Conservation (phyloP, 2,888 invertebrate genomes). For the Imbricaverruca yamaguchii region DNA sequence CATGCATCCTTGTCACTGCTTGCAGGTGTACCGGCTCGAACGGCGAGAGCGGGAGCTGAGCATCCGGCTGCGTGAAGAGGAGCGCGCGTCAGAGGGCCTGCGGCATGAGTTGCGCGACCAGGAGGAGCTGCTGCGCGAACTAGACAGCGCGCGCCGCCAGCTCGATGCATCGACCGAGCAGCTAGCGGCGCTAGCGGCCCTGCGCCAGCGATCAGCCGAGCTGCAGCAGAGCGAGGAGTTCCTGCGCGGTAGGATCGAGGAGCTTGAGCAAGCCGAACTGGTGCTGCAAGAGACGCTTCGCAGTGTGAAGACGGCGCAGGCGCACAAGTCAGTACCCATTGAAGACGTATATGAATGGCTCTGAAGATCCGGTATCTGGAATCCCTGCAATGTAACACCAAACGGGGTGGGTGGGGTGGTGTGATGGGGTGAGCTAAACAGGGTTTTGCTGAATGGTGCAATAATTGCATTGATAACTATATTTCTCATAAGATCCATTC, state of each 20-base stretch:
- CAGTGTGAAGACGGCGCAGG: not conserved
- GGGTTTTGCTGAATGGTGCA: too few species aligned
- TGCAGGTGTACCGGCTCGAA: slow-evolving; percentile 16
- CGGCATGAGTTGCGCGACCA: slow-evolving; percentile 32
- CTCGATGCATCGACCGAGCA: not conserved
- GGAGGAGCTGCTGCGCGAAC: slow-evolving; percentile 34
- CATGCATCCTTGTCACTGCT: too few species aligned
- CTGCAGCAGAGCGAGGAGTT: slow-evolving; percentile 20
- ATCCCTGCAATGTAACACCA: too few species aligned
- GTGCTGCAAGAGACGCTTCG: slow-evolving; percentile 29
- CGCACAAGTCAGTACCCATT: slow-evolving; percentile 4
- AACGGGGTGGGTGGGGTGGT: too few species aligned
- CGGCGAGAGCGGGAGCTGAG: slow-evolving; percentile 11
- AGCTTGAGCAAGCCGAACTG: slow-evolving; percentile 29
- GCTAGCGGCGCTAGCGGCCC: slow-evolving; percentile 1
- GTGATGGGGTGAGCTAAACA: too few species aligned
- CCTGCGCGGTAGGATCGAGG: slow-evolving; percentile 24
- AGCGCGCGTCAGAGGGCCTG: not conserved
- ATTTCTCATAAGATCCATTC: too few species aligned
- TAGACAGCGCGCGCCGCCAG: slow-evolving; percentile 36
- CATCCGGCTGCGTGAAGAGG: slow-evolving; percentile 22
- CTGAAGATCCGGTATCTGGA: too few species aligned
- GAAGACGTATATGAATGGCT: too few species aligned
- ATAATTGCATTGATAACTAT: too few species aligned
- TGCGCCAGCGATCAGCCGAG: not conserved